A percentile compares a stretch with the other conserved stretches of the same genome.
These are phyloP conservation scores for Julus scandinavius DNA, from an alignment of 2,888 invertebrate species.

Conservation along the genomic window DNA sequence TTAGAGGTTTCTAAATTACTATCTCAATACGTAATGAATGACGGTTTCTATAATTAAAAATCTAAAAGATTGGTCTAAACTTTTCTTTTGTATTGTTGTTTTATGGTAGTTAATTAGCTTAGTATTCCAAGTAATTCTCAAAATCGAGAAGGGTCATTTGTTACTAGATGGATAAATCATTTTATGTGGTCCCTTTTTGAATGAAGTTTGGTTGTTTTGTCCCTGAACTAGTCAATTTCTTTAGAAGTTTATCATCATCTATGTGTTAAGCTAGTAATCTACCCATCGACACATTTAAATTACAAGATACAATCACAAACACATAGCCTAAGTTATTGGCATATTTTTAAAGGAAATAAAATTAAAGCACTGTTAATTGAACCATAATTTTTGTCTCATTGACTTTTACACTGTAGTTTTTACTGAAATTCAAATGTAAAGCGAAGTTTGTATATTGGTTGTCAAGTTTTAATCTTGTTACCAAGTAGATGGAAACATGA, in stretches of 20 bases:
- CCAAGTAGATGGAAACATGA: neutral
- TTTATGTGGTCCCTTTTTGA: no score
- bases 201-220: no score
- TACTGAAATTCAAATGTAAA: neutral
- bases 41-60: no score
- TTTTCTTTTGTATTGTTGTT: no score
- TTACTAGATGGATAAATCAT: no score
- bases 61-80: no score
- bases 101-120: no score
- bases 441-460: neutral
- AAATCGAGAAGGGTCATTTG: no score
- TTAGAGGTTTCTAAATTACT: no score
- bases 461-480: neutral
- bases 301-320: neutral
- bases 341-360: conserved; percentile 1
- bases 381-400: neutral
- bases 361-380: neutral
- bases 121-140: no score
- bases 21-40: no score
- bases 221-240: neutral
- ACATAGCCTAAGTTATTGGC: neutral
- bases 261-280: neutral
- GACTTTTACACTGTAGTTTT: neutral
- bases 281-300: neutral
- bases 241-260: neutral